Base-by-base conservation (phyloP, 2,888 invertebrate genomes). In the Platycnemis pennipes region DNA sequence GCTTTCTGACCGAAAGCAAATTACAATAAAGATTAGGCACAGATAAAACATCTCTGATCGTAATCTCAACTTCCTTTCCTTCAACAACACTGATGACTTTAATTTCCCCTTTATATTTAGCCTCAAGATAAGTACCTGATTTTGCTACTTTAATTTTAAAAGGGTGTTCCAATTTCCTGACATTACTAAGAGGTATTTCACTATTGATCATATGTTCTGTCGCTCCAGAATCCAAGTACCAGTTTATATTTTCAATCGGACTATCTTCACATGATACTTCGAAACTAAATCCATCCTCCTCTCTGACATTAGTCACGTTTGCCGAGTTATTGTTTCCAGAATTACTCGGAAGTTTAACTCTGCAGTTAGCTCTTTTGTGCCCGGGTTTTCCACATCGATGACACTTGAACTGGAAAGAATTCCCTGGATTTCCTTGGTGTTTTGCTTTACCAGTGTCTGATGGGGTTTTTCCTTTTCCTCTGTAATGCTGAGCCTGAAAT, bases 171-270 rank as follows among this genome's bases (percentile, higher is more conserved):
- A 95, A 88, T 37, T 56, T 89, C 56, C 31, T 95, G 31, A 88
- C 37, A 88, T 95, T 95, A 31, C 44, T 85, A 49, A 95, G 88
- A 3, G 77, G 19, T 45, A 89, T 88, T 2, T 49, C 63, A 7
- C 46, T 49, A 49, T 87, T 95, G 1, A 95, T 94, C 87, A 95
- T 45, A 94, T 95, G 95, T 94, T 95, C 95, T 13, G 95, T 95
- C 4, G 95, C 95, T 31, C 95, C 95, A 2, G 95, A 95, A 94
- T 96, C 95, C 37, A 95, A 88, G 91, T 91, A 95, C 95, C 95
- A 95, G n/a, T 63, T 94, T 26, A 95, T 88, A 42, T 87, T 31
- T 37, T 26, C 37, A 49, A 42, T 94, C 31, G 49, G 77, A 22
- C 94, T 22, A 46, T 69, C 69, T 94, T 89, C 53, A 63, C 87